Evolutionary conservation across 2,888 invertebrate species (phyloP), one percentile per base, ranked within the genome.

Genomic region (Cataglyphis cursor): DNA sequence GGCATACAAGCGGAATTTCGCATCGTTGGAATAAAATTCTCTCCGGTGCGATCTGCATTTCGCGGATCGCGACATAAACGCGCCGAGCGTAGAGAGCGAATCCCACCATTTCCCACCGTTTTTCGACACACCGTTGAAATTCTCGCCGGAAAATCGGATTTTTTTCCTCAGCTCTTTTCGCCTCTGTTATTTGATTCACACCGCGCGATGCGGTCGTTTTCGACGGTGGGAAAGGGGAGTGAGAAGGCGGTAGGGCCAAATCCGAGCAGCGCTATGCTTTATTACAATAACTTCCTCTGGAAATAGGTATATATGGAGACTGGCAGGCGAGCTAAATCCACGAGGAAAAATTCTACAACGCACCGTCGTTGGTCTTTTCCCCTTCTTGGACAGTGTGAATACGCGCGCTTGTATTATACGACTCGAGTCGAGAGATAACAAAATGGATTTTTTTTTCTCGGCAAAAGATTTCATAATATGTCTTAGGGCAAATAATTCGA

Each of bases 381-480:
- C 74, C 57, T 57, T 72, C 74, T 70, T 81, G 74, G 84, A 72
- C 76, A 74, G 83, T 41, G 76, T 44, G 44, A 54, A 76, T 66
- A 76, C 28, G 62, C 84, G 74, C 85, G 83, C 78, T 75, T 70
- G 81, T 64, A 83, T 88, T 86, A 87, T 81, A 66, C 73, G 61
- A 82, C 80, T 74, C 74, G 44, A 21, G 35, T 57, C 38, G 80
- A 4, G 5, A 70, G 66, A 84, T 65, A 72, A 62, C 68, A 28
- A 70, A 51, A 76, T 68, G 48, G 70, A 72, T 82, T 85, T 88
- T 87, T 88, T 87, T 86, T 88, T 83, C 82, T 83, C 18, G 81
- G 54, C 82, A 54, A 73, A 82, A 85, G 82, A 80, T 87, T 59
- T 83, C 85, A 70, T 62, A 85, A 88, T 85, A 82, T 81, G 62